phyloP scores from a whole-genome alignment of 2,888 invertebrate species.

The Malachius bipustulatus region DNA sequence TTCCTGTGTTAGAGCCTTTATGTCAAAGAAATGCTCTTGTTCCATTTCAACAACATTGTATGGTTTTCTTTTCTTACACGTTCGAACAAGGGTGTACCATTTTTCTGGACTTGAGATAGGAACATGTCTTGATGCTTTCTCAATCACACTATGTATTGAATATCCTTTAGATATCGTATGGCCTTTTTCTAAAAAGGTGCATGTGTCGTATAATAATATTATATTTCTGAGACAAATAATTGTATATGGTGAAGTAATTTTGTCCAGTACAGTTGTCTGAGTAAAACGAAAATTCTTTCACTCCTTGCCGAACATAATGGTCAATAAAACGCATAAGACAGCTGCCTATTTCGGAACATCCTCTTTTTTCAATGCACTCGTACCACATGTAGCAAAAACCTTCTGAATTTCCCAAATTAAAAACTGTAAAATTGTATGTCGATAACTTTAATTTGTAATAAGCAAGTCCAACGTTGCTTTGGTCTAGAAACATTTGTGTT shows the following conservation, averaged over 20 bases:
- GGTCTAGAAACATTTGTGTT: too few relatives aligned
- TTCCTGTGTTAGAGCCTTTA: slow-evolving; percentile 7
- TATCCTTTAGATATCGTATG: slow-evolving; percentile 16
- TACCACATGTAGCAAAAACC: slow-evolving; percentile 7
- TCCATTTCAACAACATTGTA: too few relatives aligned
- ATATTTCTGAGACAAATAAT: background rate
- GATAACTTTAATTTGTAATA: slow-evolving; percentile 9
- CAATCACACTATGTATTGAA: slow-evolving; percentile 15
- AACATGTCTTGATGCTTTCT: slow-evolving; percentile 7
- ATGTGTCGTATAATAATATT: background rate
- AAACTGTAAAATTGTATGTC: slow-evolving; percentile 9
- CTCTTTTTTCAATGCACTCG: slow-evolving; percentile 11
- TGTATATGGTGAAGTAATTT: slow-evolving; percentile 15
- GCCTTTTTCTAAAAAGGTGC: slow-evolving; percentile 13
- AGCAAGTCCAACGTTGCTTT: slow-evolving; percentile 6
- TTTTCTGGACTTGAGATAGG: background rate
- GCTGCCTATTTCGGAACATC: too few relatives aligned
- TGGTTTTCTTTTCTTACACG: slow-evolving; percentile 9
- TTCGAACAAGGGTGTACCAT: slow-evolving; percentile 12
- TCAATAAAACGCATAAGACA: slow-evolving; percentile 12
- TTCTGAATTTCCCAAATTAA: slow-evolving; percentile 5
- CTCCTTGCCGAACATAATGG: slow-evolving; percentile 8
- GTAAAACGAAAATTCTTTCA: slow-evolving; percentile 13
- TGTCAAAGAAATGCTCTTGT: slow-evolving; percentile 11
- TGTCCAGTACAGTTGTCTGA: slow-evolving; percentile 9